Base-by-base conservation (phyloP, 2,797 vertebrate species). In the Potorous gilbertii region DNA sequence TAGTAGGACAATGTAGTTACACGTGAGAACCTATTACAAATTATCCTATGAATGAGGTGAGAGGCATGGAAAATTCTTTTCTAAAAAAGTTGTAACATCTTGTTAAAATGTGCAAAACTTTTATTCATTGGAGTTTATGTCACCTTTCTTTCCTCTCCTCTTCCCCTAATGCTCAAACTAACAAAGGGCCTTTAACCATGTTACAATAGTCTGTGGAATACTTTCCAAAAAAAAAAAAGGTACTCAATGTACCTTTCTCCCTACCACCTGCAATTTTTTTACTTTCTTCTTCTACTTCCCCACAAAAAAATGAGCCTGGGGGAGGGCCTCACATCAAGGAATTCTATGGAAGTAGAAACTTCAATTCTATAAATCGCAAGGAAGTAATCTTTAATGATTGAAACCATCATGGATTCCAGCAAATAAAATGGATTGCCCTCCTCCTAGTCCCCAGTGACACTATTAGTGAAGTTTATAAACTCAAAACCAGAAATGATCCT, bases 131-230 rank as follows among this genome's bases (percentile, higher is more conserved):
- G 56, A 95, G 57, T 56, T 95, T 91, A 97, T 56, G 55, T 92
- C 97, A 91, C 6, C 0, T 90, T 87, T 12, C 62, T 16, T 66
- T 66, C 1, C 13, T 66, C 31, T 62, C 24, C 74, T 81, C 18
- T 46, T 81, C 21, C 10, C 40, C 40, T 92, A 91, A 96, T 66
- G 40, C 6, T 21, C 93, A 96, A 50, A 54, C 95, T 56, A 98
- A 97, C 50, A 93, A 92, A 95, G 97, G 94, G 34, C 34, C 93
- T 94, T 16, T 55, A 90, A 94, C 97, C 98, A 98, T 98, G 97
- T 96, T 95, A 2, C 90, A 96, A 96, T 57, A 96, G 93, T 14
- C 92, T 95, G 55, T 4, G 56, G 24, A 89, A 91, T 57, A 93
- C 59, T 57, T 46, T 52, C 52, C 4, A 57, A 90, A 96, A 34